Evolutionary conservation across 1,140 invertebrate species (phyloP).

Genomic region (Hesperophylax magnus): DNA sequence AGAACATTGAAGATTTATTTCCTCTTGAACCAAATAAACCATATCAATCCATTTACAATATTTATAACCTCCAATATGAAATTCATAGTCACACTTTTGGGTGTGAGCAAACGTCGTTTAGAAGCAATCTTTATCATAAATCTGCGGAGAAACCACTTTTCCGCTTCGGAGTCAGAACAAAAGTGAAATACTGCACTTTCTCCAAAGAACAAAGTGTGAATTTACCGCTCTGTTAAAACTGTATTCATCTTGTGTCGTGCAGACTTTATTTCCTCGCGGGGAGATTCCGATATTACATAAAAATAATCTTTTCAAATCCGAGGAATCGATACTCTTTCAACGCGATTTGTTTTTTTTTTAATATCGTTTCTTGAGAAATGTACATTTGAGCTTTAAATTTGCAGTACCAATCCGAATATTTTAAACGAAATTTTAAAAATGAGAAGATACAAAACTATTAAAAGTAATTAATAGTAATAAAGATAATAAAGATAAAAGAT

Average conservation of each 20-base stretch:
- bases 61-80: constrained; percentile 26
- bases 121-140: constrained; percentile 53
- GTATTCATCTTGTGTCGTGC: constrained; percentile 22
- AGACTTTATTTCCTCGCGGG: neutral
- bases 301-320: too few species aligned
- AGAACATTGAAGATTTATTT: too few species aligned
- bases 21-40: constrained; percentile 12
- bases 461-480: too few species aligned
- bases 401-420: neutral
- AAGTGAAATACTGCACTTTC: constrained; percentile 57
- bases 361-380: neutral
- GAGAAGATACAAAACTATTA: too few species aligned
- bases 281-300: neutral
- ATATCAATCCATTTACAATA: constrained; percentile 32
- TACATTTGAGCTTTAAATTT: neutral
- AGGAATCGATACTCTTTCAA: neutral
- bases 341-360: neutral
- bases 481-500: too few species aligned
- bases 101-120: constrained; percentile 34
- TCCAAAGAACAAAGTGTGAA: constrained; percentile 54
- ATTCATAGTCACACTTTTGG: constrained; percentile 38
- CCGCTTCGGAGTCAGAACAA: constrained; percentile 46
- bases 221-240: constrained; percentile 45
- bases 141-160: constrained; percentile 49
- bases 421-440: neutral